Base-by-base conservation (phyloP, 2,113 vertebrate genomes). In the Varanus salvator region DNA sequence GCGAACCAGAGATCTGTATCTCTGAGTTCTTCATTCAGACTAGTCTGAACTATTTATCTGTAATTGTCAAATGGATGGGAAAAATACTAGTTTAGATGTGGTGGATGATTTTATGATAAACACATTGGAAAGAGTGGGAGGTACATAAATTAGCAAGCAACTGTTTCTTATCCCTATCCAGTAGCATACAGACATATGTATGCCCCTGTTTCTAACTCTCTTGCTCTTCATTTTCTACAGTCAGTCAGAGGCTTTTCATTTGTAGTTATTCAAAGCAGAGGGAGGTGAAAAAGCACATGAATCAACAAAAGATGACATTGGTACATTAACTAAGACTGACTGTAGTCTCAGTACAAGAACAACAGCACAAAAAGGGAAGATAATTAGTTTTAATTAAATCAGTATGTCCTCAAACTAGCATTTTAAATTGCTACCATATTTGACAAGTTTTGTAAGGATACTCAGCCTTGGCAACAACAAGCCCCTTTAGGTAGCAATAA, bases 361-460 rank as follows among this genome's bases (percentile, higher is more conserved):
- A 34, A 72, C 29, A 80, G 86, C 44, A 90, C 48, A 7, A 50
- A 50, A 25, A 84, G 57, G 92, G 72, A 85, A 4, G 15, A 95
- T 92, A 94, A 95, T 94, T 91, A 90, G 86, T 82, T 96, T 95
- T 95, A 93, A 96, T 97, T 95, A 94, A 90, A 92, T 90, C 57
- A 94, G 74, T 86, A 89, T 94, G 94, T 90, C 92, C 90, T 94
- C 92, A 91, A 94, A 96, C 96, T 94, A 94, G 91, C 94, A 93
- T 92, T 95, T 94, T 90, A 96, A 96, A 96, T 96, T 95, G 91
- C 78, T 95, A 93, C 89, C 94, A 94, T 88, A 95, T 97, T 96
- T 93, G 95, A 92, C 90, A 81, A 94, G 94, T 90, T 93, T 86
- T 94, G 90, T 90, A 92, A 94, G 89, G 89, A 87, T 89, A 87